Percentiles rank a stretch among this genome's conserved stretches.
These are phyloP conservation scores for Cyprinodon variegatus DNA, from an alignment of 2,113 vertebrate genomes.

Conservation along the genomic window DNA sequence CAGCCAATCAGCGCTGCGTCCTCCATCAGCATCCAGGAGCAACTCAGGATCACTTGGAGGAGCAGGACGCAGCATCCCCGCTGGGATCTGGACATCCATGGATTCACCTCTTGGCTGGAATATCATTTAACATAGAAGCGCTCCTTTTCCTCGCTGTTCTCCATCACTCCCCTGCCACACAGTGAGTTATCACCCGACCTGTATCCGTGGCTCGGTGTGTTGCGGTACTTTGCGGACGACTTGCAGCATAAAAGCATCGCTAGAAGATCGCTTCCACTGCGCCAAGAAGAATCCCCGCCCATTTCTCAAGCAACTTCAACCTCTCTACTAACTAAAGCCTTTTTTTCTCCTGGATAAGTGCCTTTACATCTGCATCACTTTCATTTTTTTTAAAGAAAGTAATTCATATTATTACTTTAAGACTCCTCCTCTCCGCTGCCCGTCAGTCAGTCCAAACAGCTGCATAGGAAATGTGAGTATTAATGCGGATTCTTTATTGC, in stretches of 20 bases:
- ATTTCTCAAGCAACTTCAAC: conserved; percentile 19
- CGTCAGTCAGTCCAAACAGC: conserved; percentile 73
- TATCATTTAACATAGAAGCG: conserved; percentile 33
- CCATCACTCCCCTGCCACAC: conserved; percentile 19
- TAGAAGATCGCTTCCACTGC: conserved; percentile 56
- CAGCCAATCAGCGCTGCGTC: conserved; percentile 49
- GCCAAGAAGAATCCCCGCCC: conserved; percentile 41
- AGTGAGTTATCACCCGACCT: conserved; percentile 53
- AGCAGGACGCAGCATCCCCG: conserved; percentile 35
- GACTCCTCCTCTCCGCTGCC: conserved; percentile 51
- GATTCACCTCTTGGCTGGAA: conserved; percentile 52
- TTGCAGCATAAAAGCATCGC: conserved; percentile 48
- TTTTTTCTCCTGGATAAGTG: conserved; percentile 26
- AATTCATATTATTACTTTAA: conserved; percentile 38
- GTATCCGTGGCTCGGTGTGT: conserved; percentile 42
- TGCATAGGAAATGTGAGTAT: conserved; percentile 82
- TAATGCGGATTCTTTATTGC: conserved; percentile 64
- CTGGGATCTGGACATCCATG: conserved; percentile 19
- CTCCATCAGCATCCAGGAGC: conserved; percentile 44
- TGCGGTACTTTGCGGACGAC: conserved; percentile 73
- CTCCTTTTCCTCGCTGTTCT: conserved; percentile 18
- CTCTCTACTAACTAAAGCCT: conserved; percentile 39
- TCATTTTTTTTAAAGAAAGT: conserved; percentile 7
- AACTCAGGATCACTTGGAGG: conserved; percentile 40
- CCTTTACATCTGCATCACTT: conserved; percentile 15